Base-by-base conservation (phyloP, 2,888 invertebrate genomes). In the Diarsia dahlii region DNA sequence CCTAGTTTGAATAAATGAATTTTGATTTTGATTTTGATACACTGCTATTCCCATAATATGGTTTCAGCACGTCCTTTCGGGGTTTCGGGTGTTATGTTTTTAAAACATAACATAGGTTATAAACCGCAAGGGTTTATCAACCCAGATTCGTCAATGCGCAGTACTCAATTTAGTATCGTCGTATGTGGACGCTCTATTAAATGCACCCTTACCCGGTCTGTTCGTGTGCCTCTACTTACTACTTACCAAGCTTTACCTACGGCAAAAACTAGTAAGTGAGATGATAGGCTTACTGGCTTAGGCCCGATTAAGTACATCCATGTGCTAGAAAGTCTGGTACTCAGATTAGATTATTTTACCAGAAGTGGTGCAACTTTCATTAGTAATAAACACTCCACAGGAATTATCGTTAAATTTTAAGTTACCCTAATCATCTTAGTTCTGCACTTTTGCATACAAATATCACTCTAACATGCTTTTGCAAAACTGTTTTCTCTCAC, bases 401-500 rank as follows among this genome's bases (percentile, higher is more conserved):
- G 52, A 69, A 56, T 65, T 12, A 71, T 52, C 18, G 2, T 66
- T 50, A 45, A 58, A 58, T 64, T 10, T 28, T 18, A 58, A 65
- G 20, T 34, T 20, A 20, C 20, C 15, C 39, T 54, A 45, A 18
- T 48, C 65, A 50, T 66, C 45, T 56, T 70, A 69, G 65, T 58
- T 70, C 54, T 48, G 15, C 28, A 60, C 20, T 69, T 52, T 70
- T 54, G 62, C 66, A 63, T 73, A 50, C 56, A 67, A 72, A 63
- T 76, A 50, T 60, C 12, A 65, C 50, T 46, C 50, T 34, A 52
- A 12, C 39, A 66, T 72, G 71, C 54, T 54, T 76, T 70, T 62
- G 60, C 50, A 5, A 71, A 71, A 76, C 45, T 65, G 56, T 74
- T 76, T 58, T 50, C 46, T 80, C 69, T 74, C 68, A 69, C 20